Evolutionary conservation across 1,140 invertebrate species (phyloP).

Genomic region (Gryon sp.): DNA sequence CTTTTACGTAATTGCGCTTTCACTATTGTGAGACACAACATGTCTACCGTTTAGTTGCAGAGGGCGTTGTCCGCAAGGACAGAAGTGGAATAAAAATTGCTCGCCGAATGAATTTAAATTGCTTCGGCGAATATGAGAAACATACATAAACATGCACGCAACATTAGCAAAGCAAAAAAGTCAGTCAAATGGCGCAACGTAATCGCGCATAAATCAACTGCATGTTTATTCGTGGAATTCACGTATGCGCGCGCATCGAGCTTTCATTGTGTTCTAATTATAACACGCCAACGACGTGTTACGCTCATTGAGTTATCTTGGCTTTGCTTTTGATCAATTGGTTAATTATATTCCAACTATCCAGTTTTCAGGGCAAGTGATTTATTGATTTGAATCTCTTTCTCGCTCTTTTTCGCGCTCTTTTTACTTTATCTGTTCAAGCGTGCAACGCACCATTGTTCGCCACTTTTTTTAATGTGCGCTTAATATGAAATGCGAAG

Average conservation of each 20-base stretch:
- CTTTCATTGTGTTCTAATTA: constrained; percentile 33
- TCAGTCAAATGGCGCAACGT: constrained; percentile 1
- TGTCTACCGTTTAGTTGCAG: too few relatives aligned
- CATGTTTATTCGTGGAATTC: background rate
- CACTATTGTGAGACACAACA: too few relatives aligned
- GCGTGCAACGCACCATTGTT: constrained; percentile 25
- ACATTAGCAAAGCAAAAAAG: constrained; percentile 10
- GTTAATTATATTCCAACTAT: constrained; percentile 63
- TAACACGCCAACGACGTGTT: constrained; percentile 41
- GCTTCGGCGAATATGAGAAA: too few relatives aligned
- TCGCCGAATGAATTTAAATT: too few relatives aligned
- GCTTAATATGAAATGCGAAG: too few relatives aligned
- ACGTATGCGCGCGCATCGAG: constrained; percentile 28
- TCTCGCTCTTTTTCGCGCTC: constrained; percentile 24
- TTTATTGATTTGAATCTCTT: constrained; percentile 61
- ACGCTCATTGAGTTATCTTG: constrained; percentile 51
- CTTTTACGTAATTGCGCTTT: too few relatives aligned
- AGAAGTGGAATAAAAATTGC: too few relatives aligned
- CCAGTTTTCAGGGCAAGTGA: constrained; percentile 56
- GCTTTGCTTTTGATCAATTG: constrained; percentile 58
- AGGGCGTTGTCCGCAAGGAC: too few relatives aligned
- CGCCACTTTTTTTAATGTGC: constrained; percentile 21
- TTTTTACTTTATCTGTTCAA: constrained; percentile 12
- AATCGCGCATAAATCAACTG: background rate
- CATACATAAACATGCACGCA: too few relatives aligned